A percentile compares a stretch with the other conserved stretches of the same genome.
phyloP scores from a whole-genome alignment of 1,140 invertebrate genomes.

The Ostrea edulis region DNA sequence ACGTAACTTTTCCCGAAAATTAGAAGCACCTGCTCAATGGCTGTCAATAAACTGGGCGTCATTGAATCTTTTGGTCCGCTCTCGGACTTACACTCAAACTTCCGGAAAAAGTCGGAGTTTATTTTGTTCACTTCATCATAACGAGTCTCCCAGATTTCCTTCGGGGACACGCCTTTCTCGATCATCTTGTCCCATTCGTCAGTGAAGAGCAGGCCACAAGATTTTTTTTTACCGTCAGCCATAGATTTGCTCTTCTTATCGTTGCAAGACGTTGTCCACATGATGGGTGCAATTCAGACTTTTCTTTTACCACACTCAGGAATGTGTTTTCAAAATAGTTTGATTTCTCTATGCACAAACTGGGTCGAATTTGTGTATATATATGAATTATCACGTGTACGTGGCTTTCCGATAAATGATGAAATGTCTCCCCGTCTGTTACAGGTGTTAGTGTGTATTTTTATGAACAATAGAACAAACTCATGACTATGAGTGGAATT shows the following conservation, averaged over 20 bases:
- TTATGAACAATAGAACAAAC: not conserved
- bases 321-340: not conserved
- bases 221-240: not conserved
- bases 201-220: not conserved
- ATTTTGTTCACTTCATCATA: not conserved
- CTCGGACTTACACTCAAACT: not conserved
- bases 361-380: not conserved
- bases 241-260: not conserved
- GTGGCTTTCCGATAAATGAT: not conserved
- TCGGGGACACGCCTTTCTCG: not conserved
- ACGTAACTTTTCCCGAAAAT: conserved; percentile 12
- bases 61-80: not conserved
- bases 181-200: not conserved
- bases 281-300: not conserved
- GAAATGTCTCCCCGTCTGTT: not conserved
- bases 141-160: not conserved
- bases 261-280: not conserved
- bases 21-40: conserved; percentile 4
- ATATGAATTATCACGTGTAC: not conserved
- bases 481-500: not conserved
- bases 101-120: not conserved
- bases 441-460: not conserved
- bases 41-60: not conserved
- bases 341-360: not conserved
- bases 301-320: not conserved